Percentiles rank a stretch among this genome's conserved stretches.
Evolutionary conservation across 2,797 vertebrate species (phyloP).

Genomic region (Adrianichthys oophorus): DNA sequence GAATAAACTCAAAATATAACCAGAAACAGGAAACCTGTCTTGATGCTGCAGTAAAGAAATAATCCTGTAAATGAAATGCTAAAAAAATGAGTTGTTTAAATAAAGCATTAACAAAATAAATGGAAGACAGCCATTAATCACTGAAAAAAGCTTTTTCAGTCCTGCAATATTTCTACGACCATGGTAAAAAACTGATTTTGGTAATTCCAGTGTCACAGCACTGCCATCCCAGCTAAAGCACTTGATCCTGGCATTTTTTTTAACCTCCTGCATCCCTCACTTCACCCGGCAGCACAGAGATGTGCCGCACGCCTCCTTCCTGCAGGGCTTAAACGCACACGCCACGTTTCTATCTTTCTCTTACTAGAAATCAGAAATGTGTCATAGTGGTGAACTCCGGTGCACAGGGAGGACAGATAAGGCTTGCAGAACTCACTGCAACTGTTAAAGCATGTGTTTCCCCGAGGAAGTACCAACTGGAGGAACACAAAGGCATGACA

Average conservation of each 20-base stretch:
- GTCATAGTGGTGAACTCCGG: conserved; percentile 57
- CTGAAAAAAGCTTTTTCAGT: background rate
- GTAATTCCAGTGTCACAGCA: conserved; percentile 5
- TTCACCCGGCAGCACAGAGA: conserved; percentile 38
- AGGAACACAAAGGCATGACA: conserved; percentile 47
- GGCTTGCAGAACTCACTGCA: conserved; percentile 33
- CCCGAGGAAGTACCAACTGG: conserved; percentile 49
- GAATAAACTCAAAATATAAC: too few species aligned
- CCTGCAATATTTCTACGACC: background rate
- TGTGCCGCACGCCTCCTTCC: conserved; percentile 40
- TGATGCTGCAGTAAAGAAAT: too few species aligned
- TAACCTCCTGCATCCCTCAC: conserved; percentile 49
- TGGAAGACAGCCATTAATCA: background rate
- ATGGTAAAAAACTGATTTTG: background rate
- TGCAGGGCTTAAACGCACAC: conserved; percentile 59
- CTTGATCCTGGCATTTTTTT: conserved; percentile 73
- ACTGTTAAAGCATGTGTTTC: conserved; percentile 52
- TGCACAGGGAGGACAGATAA: conserved; percentile 57
- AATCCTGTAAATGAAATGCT: too few species aligned
- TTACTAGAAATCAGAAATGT: conserved; percentile 60
- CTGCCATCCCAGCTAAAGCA: conserved; percentile 47
- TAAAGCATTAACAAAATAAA: background rate
- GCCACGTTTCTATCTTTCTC: conserved; percentile 37
- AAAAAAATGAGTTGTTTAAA: background rate
- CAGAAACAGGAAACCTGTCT: too few species aligned